Evolutionary conservation across 2,113 vertebrate genomes (phyloP).

Genomic region (Passer domesticus): DNA sequence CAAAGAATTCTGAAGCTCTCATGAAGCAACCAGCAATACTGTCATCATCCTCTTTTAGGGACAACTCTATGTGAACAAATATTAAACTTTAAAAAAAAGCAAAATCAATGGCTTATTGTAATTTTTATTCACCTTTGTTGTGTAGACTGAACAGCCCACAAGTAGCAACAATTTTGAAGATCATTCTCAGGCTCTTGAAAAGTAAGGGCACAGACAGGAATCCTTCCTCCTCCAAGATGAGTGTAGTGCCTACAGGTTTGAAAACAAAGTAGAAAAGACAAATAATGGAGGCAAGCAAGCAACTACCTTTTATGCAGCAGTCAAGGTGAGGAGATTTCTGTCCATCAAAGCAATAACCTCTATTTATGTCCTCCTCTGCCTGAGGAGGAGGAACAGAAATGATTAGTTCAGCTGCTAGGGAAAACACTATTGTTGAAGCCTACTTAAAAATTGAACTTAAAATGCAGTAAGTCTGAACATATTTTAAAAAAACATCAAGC

Average conservation of each 20-base stretch:
- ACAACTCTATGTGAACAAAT: neutral
- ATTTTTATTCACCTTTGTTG: conserved; percentile 83
- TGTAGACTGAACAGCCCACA: conserved; percentile 94
- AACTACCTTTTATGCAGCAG: neutral
- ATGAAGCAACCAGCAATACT: neutral
- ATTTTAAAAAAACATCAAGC: neutral
- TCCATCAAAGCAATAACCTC: neutral
- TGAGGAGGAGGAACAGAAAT: neutral
- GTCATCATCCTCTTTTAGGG: neutral
- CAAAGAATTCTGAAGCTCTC: neutral
- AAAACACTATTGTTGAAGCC: neutral
- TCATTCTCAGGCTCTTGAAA: conserved; percentile 97
- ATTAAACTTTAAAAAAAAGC: too few species aligned
- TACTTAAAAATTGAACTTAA: neutral
- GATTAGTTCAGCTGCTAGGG: neutral
- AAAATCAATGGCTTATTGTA: neutral
- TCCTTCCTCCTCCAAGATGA: conserved; percentile 87
- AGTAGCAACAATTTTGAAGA: conserved; percentile 92
- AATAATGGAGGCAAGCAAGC: neutral
- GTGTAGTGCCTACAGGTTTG: conserved; percentile 81
- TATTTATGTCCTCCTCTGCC: neutral
- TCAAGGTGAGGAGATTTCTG: neutral
- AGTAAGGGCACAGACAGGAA: conserved; percentile 89
- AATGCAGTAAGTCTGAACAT: neutral
- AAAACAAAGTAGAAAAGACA: neutral